phyloP scores from a whole-genome alignment of 2,113 vertebrate species.

The Misgurnus anguillicaudatus region DNA sequence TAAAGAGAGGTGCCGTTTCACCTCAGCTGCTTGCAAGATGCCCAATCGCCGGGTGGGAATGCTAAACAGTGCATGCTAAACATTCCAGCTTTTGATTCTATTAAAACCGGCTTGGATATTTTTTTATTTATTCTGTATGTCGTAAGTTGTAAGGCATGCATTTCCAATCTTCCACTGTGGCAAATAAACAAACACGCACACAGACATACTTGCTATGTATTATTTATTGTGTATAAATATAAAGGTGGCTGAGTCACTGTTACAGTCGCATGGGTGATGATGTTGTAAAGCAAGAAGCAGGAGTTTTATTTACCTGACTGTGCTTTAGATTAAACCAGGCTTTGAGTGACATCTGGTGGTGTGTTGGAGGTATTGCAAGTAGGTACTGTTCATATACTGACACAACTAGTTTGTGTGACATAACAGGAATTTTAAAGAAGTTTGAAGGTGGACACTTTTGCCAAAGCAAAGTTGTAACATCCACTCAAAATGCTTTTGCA shows the following conservation, averaged over 20 bases:
- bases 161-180: background rate
- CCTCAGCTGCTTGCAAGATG: background rate
- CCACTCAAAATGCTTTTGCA: background rate
- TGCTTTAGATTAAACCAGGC: background rate
- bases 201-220: conserved; percentile 17
- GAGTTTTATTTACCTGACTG: background rate
- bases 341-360: conserved; percentile 31
- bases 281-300: too few relatives aligned
- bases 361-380: background rate
- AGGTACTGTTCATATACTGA: background rate
- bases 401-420: too few relatives aligned
- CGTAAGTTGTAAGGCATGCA: background rate
- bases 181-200: conserved; percentile 11
- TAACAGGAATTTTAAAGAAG: too few relatives aligned
- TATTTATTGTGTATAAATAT: conserved; percentile 3
- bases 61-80: background rate
- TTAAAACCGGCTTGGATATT: background rate
- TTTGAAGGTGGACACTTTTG: too few relatives aligned
- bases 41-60: background rate
- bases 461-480: background rate
- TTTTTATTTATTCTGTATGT: background rate
- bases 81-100: background rate
- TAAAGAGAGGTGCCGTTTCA: background rate
- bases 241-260: background rate
- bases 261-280: background rate